Evolutionary conservation across 2,797 vertebrate genomes (phyloP), one percentile per base, ranked within the genome.

Genomic region (Tenualosa ilisha): DNA sequence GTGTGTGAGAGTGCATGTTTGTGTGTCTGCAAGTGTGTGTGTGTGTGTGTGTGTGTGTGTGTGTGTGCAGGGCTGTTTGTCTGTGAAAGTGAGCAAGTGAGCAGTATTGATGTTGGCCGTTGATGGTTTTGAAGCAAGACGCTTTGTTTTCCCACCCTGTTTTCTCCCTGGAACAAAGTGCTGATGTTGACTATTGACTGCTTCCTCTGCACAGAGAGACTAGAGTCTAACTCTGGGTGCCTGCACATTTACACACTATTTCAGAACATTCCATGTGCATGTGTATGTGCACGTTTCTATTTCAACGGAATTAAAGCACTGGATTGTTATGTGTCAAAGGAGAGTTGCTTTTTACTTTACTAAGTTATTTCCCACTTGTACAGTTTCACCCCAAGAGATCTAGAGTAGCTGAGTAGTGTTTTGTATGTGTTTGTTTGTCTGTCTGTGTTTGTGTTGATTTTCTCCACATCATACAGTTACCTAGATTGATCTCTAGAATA

Each of bases 121-220:
- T 79, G 72, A 79, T 79, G 40, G 72, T 93, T 94, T 89, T 87
- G 88, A 93, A 88, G 90, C 84, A 90, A 92, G 93, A 91, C 89
- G 90, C 92, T 93, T 93, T 93, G 92, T 93, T 93, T 93, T 92
- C 84, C 59, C 89, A 89, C 86, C 86, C 87, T 43, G 15, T 12
- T 6, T 88, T 84, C n/a, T 85, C 88, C 84, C 89, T 75, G 90
- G 93, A 92, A 93, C 91, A 91, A 91, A 93, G 87, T 91, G 90
- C 85, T 84, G 1, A 82, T 50, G 37, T 46, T 79, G 17, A 43
- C 72, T 79, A 79, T 79, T 46, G 72, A 79, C 72, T 43, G 72
- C 40, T 79, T 79, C 72, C 86, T 90, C 89, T 91, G 87, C 88
- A 87, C 89, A 92, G 89, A 93, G 87, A 92, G 90, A 91, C 91